Evolutionary conservation across 2,113 vertebrate species (phyloP).

Genomic region (Pangasianodon gigas): DNA sequence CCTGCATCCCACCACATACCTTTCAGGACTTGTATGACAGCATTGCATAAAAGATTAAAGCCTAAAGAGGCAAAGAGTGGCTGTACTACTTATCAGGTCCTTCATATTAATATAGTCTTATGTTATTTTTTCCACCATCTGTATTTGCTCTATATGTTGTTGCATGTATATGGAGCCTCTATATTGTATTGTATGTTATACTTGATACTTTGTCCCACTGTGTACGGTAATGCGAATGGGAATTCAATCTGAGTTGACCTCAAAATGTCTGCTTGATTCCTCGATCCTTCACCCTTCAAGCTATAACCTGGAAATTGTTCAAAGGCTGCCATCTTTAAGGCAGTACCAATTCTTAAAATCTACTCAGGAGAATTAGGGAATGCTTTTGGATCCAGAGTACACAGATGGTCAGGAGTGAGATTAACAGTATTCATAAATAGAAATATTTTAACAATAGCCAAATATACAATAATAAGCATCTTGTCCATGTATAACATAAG

Average conservation of each 20-base stretch:
- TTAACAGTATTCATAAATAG: neutral
- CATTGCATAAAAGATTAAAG: neutral
- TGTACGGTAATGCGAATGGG: neutral
- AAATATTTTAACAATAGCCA: neutral
- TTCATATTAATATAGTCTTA: neutral
- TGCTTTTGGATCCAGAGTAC: neutral
- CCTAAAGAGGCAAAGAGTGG: neutral
- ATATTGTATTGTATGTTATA: neutral
- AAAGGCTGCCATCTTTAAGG: neutral
- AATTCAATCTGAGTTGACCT: neutral
- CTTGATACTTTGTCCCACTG: neutral
- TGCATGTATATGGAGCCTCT: neutral
- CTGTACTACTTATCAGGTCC: neutral
- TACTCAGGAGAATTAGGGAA: neutral
- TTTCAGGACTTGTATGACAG: neutral
- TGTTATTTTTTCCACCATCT: neutral
- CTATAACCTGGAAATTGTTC: neutral
- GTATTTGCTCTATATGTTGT: neutral
- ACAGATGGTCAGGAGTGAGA: neutral
- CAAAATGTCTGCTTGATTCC: slow-evolving; percentile 1
- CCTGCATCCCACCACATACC: neutral
- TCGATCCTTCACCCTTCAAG: neutral
- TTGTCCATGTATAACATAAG: neutral
- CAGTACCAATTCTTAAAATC: neutral
- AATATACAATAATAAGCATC: neutral